Evolutionary conservation across 2,113 vertebrate genomes (phyloP), one percentile per base, ranked within the genome.

Genomic region (Dipodomys merriami): DNA sequence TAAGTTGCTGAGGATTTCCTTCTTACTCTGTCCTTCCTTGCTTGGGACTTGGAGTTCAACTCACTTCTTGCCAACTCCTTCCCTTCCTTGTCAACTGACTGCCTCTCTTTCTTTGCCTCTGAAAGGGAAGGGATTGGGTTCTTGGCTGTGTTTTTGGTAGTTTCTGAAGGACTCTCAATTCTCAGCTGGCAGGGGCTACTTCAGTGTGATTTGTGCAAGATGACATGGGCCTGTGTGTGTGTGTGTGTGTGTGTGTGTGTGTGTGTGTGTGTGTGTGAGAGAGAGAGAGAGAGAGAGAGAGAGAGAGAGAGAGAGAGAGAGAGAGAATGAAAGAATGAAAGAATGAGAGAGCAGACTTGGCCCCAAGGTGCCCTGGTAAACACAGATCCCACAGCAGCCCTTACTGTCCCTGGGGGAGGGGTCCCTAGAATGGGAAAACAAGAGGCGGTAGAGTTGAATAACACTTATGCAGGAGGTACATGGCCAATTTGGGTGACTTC

Each of bases 41-140:
- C 25, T 81, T 35, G n/a, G 74, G 29, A 49, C 84, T 83, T 73
- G 27, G 69, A 95, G 22, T 53, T 49, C 35, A 65, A 69, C 49
- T 67, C 39, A 10, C 49, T 49, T 73, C 85, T 90, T 74, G 71
- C 64, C 90, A 90, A 79, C 64, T 88, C 46, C 35, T 10, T 77
- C 91, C 46, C 81, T 91, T 90, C 68, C 79, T 90, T 88, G 76
- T 95, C 91, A 87, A 68, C 23, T 84, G 89, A 74, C 85, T 76
- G 78, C 29, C 67, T 92, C 33, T 64, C 87, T 91, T 91, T 92
- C 73, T 86, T 84, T 57, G 22, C 57, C 67, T 91, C 81, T 96
- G 81, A 86, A 85, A 94, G 67, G 13, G n/a, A 84, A 49, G 11
- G 60, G 60, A n/a, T 85, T 57, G 67, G 25, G 57, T 93, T 94